Conservation (phyloP, 2,113 vertebrate genomes). For the Blennius ocellaris region DNA sequence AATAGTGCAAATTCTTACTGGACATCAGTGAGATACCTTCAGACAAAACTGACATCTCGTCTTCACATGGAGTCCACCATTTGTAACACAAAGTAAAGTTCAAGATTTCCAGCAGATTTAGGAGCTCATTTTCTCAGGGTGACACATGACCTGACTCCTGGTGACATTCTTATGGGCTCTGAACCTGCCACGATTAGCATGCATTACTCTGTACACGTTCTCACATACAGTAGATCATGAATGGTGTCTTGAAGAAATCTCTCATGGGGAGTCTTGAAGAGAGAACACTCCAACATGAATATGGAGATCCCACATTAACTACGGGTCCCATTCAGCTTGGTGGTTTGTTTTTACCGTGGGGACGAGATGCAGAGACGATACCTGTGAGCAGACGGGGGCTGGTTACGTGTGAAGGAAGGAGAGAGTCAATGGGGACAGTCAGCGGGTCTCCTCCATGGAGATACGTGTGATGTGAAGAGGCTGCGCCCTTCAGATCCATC, state of each 20-base stretch:
- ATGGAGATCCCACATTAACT: not conserved
- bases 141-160: slow-evolving; percentile 18
- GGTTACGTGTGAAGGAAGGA: slow-evolving; percentile 61
- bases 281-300: too few species aligned
- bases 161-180: slow-evolving; percentile 2
- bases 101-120: not conserved
- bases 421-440: slow-evolving; percentile 85
- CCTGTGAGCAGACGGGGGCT: slow-evolving; percentile 70
- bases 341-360: not conserved
- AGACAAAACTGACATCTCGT: not conserved
- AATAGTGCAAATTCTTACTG: not conserved
- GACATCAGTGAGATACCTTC: not conserved
- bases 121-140: not conserved
- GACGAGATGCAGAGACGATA: slow-evolving; percentile 48
- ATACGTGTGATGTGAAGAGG: slow-evolving; percentile 84
- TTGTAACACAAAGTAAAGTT: not conserved
- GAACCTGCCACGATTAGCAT: slow-evolving; percentile 14
- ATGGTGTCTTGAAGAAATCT: slow-evolving; percentile 5
- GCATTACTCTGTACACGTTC: slow-evolving; percentile 2
- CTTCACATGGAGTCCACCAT: not conserved
- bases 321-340: not conserved
- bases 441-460: slow-evolving; percentile 86
- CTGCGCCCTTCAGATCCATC: slow-evolving; percentile 86
- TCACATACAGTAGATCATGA: not conserved
- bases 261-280: too few species aligned